Conservation (phyloP, 2,888 invertebrate species). For the Tetragonisca angustula region DNA sequence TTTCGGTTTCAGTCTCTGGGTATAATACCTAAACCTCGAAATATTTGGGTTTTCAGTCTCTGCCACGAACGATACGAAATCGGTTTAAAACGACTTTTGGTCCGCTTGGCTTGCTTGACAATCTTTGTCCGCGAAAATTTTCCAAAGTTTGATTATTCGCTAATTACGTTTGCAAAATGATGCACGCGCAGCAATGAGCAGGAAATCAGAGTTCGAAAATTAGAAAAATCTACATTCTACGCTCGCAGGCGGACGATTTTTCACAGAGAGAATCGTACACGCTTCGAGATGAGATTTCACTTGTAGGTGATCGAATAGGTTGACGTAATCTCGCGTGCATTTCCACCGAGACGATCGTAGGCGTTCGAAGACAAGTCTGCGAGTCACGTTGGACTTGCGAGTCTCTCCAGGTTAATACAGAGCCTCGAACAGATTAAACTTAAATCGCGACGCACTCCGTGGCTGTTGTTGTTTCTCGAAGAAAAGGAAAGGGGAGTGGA, state of each 20-base stretch:
- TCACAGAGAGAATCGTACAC: background rate
- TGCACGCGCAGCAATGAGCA: too few relatives aligned
- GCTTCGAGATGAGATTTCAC: background rate
- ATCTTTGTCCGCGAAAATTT: too few relatives aligned
- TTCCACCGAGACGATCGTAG: constrained; percentile 3
- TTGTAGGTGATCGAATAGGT: background rate
- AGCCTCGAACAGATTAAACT: background rate
- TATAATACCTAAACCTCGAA: too few relatives aligned
- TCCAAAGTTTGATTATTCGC: too few relatives aligned
- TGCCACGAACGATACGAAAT: too few relatives aligned
- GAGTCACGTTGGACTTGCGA: background rate
- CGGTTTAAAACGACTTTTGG: too few relatives aligned
- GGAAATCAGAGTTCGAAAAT: background rate
- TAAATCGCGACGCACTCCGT: background rate
- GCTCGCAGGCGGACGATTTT: background rate
- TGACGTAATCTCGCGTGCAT: constrained; percentile 5
- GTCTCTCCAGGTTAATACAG: background rate
- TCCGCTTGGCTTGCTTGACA: too few relatives aligned
- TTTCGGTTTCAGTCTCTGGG: too few relatives aligned
- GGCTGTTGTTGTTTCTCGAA: background rate
- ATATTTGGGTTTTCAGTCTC: too few relatives aligned
- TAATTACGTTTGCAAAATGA: too few relatives aligned
- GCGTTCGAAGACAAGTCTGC: constrained; percentile 10
- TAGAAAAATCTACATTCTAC: too few relatives aligned
- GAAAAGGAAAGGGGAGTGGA: background rate